Evolutionary conservation across 1,140 invertebrate genomes (phyloP), one percentile per base, ranked within the genome.

Genomic region (Drosophila bifasciata): DNA sequence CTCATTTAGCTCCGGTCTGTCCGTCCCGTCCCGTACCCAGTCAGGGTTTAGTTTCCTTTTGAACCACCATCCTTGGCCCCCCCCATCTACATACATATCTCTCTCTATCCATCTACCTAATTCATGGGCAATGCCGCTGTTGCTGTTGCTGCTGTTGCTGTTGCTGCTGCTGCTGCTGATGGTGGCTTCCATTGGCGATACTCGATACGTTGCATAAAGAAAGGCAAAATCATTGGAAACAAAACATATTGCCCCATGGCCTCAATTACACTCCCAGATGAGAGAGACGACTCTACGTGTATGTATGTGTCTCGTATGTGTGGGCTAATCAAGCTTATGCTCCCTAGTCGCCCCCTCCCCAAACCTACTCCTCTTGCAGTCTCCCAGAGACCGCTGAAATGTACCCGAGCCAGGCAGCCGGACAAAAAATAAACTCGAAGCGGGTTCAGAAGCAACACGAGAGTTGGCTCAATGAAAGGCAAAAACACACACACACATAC

Each of bases 201-300:
- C 79, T 88, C 53, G 83, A 88, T 88, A 88, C 78, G 88, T 88
- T 88, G 83, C 70, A 61, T 66, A 83, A 83, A 86, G 83, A 88
- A 86, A 88, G 83, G 83, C 83, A 88, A 88, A 88, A 88, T 88
- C 83, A 88, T 88, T 88, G 78, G 75, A 67, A 88, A 88, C 83
- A 88, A 88, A 88, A 88, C 83, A 86, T 86, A 83, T 83, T 83
- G 83, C 74, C 83, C 70, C 84, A 88, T 88, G 83, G 83, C 83
- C 84, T 88, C 83, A 88, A 88, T 86, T 89, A 88, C 84, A 88
- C 64, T 88, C 56, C 63, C 76, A 77, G 71, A 69, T 77, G 71
- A 21, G 19, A 19, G 19, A 21, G 19, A n/a, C 1, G 19, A 21
- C 19, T 21, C 19, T 21, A 66, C 68, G 57, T 45, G 53, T 62